Base-by-base conservation (phyloP, 1,140 invertebrate species). In the Trachelipus rathkii region DNA sequence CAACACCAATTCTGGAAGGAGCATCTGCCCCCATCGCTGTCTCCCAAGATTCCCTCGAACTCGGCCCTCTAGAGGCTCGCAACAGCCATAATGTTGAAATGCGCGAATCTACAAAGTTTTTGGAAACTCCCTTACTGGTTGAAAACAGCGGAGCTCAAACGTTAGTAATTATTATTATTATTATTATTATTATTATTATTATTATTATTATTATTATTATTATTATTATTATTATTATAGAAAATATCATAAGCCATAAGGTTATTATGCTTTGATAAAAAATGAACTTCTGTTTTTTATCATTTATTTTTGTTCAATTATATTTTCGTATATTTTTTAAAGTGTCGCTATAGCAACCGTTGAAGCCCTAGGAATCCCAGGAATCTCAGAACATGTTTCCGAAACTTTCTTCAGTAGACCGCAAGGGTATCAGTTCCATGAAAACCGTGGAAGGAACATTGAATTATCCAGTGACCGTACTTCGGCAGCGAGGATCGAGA, bases 371-470 rank as follows among this genome's bases (percentile, higher is more conserved):
- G 33, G 33, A 33, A 60, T 60, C 11, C 11, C 50, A 15, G 50
- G 50, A 60, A 19, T 13, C 50, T 13, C 19, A 19, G 50, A 60
- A 19, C 50, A 13, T 8, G 19, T 19, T 60, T 15, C 50, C 19
- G 50, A 60, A 60, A 19, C 11, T 60, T 33, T 19, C 50, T 19
- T 19, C 8, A 60, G 50, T 60, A 2, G 50, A 13, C 19, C 50
- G 19, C 50, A 15, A 19, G 50, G 11, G 4, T 13, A 15, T 13
- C 50, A 60, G 50, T 87, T 87, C 79, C 85, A 85, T 82, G 82
- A 84, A n/a, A 85, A 86, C 81, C 91, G 91, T 82, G 92, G 92
- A 0, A 89, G 91, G 82, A 93, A 95, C 85, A 88, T 94, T 43
- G 87, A 90, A 77, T 83, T 95, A 0, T 85, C 84, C 15, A 87